Conservation (phyloP, 1,140 invertebrate genomes). For the Temnothorax longispinosus region DNA sequence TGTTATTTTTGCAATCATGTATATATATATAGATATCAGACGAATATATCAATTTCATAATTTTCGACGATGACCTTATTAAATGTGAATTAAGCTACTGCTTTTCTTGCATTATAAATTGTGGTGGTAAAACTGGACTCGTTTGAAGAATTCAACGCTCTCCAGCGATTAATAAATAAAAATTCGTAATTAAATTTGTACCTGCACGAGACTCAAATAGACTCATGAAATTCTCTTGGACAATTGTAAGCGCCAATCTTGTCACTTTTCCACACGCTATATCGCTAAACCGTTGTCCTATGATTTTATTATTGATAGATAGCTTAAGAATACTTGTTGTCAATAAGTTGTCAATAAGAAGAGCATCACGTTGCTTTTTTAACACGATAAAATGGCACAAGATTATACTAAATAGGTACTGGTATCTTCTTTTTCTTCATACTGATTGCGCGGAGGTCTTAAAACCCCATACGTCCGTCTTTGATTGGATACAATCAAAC, state of each 20-base stretch:
- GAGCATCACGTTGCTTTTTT: slow-evolving; percentile 13
- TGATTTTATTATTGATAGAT: slow-evolving; percentile 28
- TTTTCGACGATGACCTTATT: background rate
- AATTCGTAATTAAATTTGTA: background rate
- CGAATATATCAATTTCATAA: background rate
- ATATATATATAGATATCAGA: background rate
- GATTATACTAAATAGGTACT: slow-evolving; percentile 15
- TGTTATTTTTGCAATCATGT: background rate
- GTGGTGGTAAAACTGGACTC: background rate
- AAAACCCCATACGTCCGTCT: background rate
- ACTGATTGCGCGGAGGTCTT: background rate
- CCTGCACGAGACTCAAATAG: background rate
- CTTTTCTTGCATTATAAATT: background rate
- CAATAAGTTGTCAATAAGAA: slow-evolving; percentile 2
- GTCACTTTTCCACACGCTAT: background rate
- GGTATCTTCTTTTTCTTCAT: background rate
- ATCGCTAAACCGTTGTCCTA: slow-evolving; percentile 10
- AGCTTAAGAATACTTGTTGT: slow-evolving; percentile 4
- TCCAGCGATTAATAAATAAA: background rate
- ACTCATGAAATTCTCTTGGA: background rate
- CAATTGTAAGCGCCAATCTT: background rate
- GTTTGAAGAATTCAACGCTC: background rate
- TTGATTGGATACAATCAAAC: background rate
- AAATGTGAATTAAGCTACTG: background rate
- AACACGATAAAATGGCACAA: slow-evolving; percentile 23